Evolutionary conservation across 2,113 vertebrate species (phyloP), one percentile per base, ranked within the genome.

Genomic region (Barnardius zonarius): DNA sequence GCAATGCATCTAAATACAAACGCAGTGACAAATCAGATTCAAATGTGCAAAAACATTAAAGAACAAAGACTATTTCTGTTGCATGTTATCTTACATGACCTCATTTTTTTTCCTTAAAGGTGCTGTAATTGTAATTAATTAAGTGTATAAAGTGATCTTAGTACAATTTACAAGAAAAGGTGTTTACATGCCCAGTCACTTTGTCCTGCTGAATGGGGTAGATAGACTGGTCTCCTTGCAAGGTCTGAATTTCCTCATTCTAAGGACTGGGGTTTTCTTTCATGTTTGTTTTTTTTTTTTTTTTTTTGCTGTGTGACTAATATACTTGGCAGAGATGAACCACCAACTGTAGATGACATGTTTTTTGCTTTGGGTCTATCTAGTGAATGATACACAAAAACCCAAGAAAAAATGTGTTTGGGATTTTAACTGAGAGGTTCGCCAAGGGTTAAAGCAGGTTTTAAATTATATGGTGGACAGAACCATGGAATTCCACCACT

Each of bases 401-500:
- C 33, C 9, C 43, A 81, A 51, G 33, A 86, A 94, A 92, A 90
- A 28, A 9, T 48, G 5, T 55, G 48, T 64, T 62, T 86, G 44
- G 19, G 57, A 48, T 90, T 92, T 92, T 94, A 96, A 68, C n/a
- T 90, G 88, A 87, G 35, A 78, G 33, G 33, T 92, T 87, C 88
- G 2, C 41, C 57, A 82, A 44, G 20, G n/a, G 55, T 88, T 61
- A 92, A 64, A 74, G 8, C 14, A 48, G 8, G 19, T 68, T 81
- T 92, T 75, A 75, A 92, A 92, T 95, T 88, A 52, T 4, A 24
- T 61, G 57, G 9, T 57, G 24, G 35, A 75, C 35, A 81, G 43
- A 95, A 25, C 11, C 35, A 91, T 64, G 48, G 24, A 81, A 90
- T 49, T 91, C 24, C 46, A n/a, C 13, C 31, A 59, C 41, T 51